Base-by-base conservation (phyloP, 1,140 invertebrate genomes). In the Leptopilina clavipes region DNA sequence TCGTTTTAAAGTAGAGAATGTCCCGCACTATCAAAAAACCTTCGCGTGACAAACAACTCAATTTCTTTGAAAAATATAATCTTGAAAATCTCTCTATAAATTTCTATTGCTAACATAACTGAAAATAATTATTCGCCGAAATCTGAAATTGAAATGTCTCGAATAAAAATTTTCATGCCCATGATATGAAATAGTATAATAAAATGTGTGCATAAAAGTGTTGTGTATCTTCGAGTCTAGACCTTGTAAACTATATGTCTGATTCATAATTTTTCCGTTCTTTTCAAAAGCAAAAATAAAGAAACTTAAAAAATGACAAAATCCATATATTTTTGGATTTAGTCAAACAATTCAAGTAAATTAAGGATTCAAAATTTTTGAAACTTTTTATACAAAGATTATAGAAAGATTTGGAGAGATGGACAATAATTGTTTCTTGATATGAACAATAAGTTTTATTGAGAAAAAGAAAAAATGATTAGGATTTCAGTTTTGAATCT, bases 211-310 rank as follows among this genome's bases (percentile, higher is more conserved):
- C 59, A 31, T 31, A 31, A 65, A 31, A 12, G n/a, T 52, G 2
- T 52, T 31, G 59, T 65, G 14, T 31, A 31, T 65, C 22, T 8
- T n/a, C 11, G 22, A 65, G 59, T 65, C 59, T 65, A 65, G 59
- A 65, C 59, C 59, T 65, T 65, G 59, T 65, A 65, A 65, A 65
- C 5, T 52, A 48, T 65, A 3, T 65, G 25, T 65, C 59, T 65
- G 59, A 22, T 22, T 31, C 59, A 31, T 65, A 65, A 65, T 65
- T 65, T 65, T 31, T 9, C 11, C 25, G 3, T 31, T 65, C 12
- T 31, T 65, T 65, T n/a, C 14, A 22, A 65, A 59, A 31, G 14
- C 5, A 65, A 65, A 31, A 31, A 31, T 5, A 65, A 9, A 65
- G 19, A 31, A 10, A 19, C n/a, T n/a, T n/a, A 10, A 54, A 6